These are phyloP conservation scores for Drosophila anomalata DNA, from an alignment of 2,888 invertebrate genomes.

Conservation along the genomic window DNA sequence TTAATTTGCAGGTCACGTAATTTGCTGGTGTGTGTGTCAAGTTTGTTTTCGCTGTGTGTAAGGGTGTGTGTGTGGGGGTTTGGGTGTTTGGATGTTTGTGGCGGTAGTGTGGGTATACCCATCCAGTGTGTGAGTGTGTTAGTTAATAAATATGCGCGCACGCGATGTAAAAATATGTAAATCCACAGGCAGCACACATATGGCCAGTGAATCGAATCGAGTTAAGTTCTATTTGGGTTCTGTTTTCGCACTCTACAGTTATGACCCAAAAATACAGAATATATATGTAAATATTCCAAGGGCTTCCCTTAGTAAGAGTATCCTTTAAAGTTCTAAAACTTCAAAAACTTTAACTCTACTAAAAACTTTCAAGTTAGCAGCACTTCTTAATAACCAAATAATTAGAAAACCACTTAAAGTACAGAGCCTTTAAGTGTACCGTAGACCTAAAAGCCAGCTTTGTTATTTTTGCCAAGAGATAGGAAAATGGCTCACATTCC, in stretches of 20 bases:
- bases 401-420: neutral
- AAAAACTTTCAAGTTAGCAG: neutral
- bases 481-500: conserved; percentile 32
- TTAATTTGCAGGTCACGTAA: conserved; percentile 78
- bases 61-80: conserved; percentile 3
- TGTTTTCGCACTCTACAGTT: conserved; percentile 75
- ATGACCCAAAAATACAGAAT: conserved; percentile 30
- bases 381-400: neutral
- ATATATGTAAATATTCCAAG: neutral
- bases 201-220: conserved; percentile 57
- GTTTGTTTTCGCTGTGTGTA: conserved; percentile 27
- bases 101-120: too few relatives aligned
- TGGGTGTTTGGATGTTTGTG: neutral
- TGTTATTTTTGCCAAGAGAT: conserved; percentile 30
- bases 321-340: neutral
- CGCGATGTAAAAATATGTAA: conserved; percentile 76
- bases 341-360: neutral
- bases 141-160: conserved; percentile 43
- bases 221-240: conserved; percentile 51
- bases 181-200: conserved; percentile 71
- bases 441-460: conserved; percentile 24
- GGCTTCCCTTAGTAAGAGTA: conserved; percentile 6
- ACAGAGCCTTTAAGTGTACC: neutral
- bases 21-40: conserved; percentile 68
- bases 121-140: conserved; percentile 23